These are phyloP conservation scores for Cantharis nigra DNA, from an alignment of 2,888 invertebrate species.

Conservation along the genomic window DNA sequence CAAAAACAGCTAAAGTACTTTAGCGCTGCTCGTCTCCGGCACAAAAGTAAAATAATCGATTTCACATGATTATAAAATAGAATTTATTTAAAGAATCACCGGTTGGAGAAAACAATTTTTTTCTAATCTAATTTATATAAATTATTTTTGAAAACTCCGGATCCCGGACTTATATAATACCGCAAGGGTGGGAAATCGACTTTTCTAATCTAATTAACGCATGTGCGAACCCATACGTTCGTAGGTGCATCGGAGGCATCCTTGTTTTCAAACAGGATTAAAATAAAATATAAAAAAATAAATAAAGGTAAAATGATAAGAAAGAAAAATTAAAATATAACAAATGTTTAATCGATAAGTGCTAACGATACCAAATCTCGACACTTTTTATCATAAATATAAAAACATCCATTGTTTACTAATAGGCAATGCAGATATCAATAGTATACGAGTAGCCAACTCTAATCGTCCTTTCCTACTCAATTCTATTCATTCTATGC, in stretches of 20 bases:
- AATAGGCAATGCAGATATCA: background rate
- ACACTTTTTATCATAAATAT: background rate
- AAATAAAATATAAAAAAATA: background rate
- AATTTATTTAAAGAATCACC: too few relatives aligned
- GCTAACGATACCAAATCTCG: background rate
- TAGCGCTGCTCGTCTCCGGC: too few relatives aligned
- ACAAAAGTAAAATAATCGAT: too few relatives aligned
- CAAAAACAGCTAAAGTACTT: too few relatives aligned
- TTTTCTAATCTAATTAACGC: background rate
- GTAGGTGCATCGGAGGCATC: background rate
- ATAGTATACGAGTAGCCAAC: background rate
- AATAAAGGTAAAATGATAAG: background rate
- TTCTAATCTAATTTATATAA: too few relatives aligned
- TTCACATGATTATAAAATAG: too few relatives aligned
- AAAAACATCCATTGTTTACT: background rate
- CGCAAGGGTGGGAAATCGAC: background rate
- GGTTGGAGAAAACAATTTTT: too few relatives aligned
- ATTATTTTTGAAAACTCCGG: too few relatives aligned
- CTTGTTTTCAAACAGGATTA: background rate
- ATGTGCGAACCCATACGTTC: background rate
- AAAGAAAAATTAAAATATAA: background rate
- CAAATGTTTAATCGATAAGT: background rate
- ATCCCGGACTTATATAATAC: too few relatives aligned
- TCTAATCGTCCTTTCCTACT: background rate
- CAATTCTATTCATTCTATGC: background rate